Evolutionary conservation across 1,140 invertebrate genomes (phyloP).

Genomic region (Riptortus pedestris): DNA sequence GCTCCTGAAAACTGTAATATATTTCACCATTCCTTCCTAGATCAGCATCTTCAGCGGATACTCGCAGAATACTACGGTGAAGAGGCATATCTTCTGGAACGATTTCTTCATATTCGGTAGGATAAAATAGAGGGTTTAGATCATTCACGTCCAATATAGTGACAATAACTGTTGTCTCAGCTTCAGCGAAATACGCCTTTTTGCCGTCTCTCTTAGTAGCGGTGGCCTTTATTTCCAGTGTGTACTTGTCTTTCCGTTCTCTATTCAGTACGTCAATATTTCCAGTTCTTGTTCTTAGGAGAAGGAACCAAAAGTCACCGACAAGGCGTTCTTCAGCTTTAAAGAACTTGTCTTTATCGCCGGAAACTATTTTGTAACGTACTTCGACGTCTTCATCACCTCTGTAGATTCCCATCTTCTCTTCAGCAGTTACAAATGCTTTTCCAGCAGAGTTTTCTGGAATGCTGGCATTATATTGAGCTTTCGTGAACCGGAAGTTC

Average conservation of each 20-base stretch:
- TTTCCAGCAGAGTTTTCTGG: slow-evolving; percentile 83
- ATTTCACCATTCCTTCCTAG: slow-evolving; percentile 88
- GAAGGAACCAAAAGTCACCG: slow-evolving; percentile 87
- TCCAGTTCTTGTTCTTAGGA: slow-evolving; percentile 73
- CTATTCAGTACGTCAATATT: slow-evolving; percentile 78
- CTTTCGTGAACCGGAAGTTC: slow-evolving; percentile 55
- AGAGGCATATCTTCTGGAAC: slow-evolving; percentile 82
- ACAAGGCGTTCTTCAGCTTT: slow-evolving; percentile 77
- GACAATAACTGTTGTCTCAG: slow-evolving; percentile 65
- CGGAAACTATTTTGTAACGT: slow-evolving; percentile 68
- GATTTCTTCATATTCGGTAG: slow-evolving; percentile 70
- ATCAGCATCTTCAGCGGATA: slow-evolving; percentile 86
- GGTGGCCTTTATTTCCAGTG: slow-evolving; percentile 67
- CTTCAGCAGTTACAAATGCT: slow-evolving; percentile 56
- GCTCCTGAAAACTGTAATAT: slow-evolving; percentile 86
- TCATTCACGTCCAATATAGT: slow-evolving; percentile 82
- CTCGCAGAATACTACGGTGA: slow-evolving; percentile 62
- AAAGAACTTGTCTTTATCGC: slow-evolving; percentile 82
- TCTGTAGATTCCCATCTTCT: slow-evolving; percentile 56
- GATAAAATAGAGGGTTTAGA: slow-evolving; percentile 82
- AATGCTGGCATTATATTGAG: slow-evolving; percentile 79
- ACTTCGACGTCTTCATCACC: slow-evolving; percentile 51
- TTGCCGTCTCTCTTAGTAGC: slow-evolving; percentile 48
- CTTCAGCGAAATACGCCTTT: slow-evolving; percentile 46
- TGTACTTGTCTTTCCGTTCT: slow-evolving; percentile 75